Evolutionary conservation across 2,113 vertebrate genomes (phyloP).

Genomic region (Gnathonemus longibarbis): DNA sequence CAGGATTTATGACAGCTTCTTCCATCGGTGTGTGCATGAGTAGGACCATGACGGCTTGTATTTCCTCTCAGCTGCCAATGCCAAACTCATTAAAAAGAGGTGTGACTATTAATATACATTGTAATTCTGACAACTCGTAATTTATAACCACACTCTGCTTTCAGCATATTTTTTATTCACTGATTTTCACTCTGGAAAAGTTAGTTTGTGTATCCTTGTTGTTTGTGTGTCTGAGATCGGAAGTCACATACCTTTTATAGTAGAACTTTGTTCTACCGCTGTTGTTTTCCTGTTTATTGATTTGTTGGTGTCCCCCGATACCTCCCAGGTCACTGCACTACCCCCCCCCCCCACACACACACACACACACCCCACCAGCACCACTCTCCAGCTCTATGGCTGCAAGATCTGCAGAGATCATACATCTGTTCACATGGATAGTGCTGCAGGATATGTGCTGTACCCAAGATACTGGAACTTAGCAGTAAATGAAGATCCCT

Average conservation of each 20-base stretch:
- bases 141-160: constrained; percentile 92
- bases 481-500: neutral
- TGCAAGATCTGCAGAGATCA: constrained; percentile 34
- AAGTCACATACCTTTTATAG: neutral
- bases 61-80: constrained; percentile 99
- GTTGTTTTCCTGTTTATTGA: constrained; percentile 50
- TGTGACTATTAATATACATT: constrained; percentile 99
- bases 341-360: neutral
- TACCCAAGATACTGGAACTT: neutral
- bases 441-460: neutral
- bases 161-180: constrained; percentile 50
- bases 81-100: constrained; percentile 99
- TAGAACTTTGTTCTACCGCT: neutral
- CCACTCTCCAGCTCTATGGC: constrained; percentile 35
- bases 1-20: constrained; percentile 99
- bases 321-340: constrained; percentile 30
- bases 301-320: constrained; percentile 51
- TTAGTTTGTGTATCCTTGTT: neutral
- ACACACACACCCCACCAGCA: neutral
- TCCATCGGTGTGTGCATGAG: constrained; percentile 98
- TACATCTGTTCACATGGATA: constrained; percentile 19
- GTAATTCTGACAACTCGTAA: constrained; percentile 99
- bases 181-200: constrained; percentile 34
- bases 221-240: neutral
- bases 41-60: constrained; percentile 98